Evolutionary conservation across 2,797 vertebrate species (phyloP).

Genomic region (Atherinosoma microstoma): DNA sequence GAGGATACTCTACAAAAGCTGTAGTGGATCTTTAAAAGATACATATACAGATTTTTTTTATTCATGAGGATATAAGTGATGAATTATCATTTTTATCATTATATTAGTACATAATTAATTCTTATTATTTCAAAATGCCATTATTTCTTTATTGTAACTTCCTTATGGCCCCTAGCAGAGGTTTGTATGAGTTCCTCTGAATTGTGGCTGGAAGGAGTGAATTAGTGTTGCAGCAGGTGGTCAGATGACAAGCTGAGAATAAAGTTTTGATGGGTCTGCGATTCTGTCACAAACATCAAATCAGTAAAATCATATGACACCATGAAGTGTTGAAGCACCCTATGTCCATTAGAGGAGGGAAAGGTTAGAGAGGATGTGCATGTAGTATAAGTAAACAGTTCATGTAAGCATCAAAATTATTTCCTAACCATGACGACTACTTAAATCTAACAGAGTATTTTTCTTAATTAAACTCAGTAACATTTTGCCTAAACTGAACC

Average conservation of each 20-base stretch:
- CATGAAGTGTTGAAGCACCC: neutral
- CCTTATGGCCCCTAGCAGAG: neutral
- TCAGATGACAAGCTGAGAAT: slow-evolving; percentile 66
- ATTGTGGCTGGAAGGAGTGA: slow-evolving; percentile 18
- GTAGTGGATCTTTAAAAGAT: too few relatives aligned
- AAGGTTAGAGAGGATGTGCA: neutral
- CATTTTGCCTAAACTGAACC: too few relatives aligned
- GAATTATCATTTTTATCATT: neutral
- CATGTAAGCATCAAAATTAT: neutral
- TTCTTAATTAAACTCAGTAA: too few relatives aligned
- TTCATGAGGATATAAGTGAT: neutral
- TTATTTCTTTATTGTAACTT: neutral
- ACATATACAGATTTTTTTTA: too few relatives aligned
- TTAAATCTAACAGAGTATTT: too few relatives aligned
- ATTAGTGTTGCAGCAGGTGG: slow-evolving; percentile 73
- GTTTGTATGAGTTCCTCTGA: slow-evolving; percentile 18
- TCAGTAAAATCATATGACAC: neutral
- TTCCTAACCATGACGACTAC: neutral
- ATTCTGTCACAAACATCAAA: slow-evolving; percentile 48
- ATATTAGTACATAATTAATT: neutral
- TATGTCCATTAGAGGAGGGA: neutral
- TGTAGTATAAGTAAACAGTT: neutral
- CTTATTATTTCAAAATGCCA: neutral
- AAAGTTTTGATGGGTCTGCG: slow-evolving; percentile 57
- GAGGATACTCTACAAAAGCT: too few relatives aligned